Evolutionary conservation across 2,797 vertebrate species (phyloP), one percentile per base, ranked within the genome.

Genomic region (Margarornis squamiger): DNA sequence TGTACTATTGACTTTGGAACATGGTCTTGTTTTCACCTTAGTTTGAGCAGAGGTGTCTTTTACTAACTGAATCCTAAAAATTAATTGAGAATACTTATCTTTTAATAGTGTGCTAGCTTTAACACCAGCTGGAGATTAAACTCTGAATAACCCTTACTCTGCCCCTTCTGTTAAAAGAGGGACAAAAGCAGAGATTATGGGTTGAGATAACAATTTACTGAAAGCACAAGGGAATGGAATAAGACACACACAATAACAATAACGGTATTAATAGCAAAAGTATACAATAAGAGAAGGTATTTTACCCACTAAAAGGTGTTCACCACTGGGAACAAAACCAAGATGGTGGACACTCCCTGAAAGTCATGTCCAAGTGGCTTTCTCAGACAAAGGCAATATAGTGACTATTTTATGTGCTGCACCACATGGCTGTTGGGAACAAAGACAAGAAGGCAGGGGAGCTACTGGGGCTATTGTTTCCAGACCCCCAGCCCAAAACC

Each of bases 331-430:
- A 71, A 58, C 20, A 65, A 51, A 51, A 46, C 15, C 51, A 65
- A 41, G 45, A 39, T 8, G 24, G 24, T 11, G 38, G 30, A 23
- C 38, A 26, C 20, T 46, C 12, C 9, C 23, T 58, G 17, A 22
- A 45, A 45, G n/a, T 45, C 6, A 6, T 1, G 2, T 43, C 14
- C 24, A 17, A 4, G 7, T 26, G 29, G 4, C 16, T 58, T 71
- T 29, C 51, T 24, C 7, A 32, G 61, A 63, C 23, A 45, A 26
- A 51, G 51, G 20, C 62, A 30, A 21, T 24, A 6, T 2, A 9
- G 10, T 20, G 34, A n/a, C 13, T 19, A 3, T 51, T 45, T 0
- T 0, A 26, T 24, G 17, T 15, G 14, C 57, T 7, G 6, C 0
- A 0, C 45, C 45, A 18, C 14, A 24, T 34, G 24, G 29, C 10